Base-by-base conservation (phyloP, 2,797 vertebrate genomes). In the Hippopotamyrus pictus region DNA sequence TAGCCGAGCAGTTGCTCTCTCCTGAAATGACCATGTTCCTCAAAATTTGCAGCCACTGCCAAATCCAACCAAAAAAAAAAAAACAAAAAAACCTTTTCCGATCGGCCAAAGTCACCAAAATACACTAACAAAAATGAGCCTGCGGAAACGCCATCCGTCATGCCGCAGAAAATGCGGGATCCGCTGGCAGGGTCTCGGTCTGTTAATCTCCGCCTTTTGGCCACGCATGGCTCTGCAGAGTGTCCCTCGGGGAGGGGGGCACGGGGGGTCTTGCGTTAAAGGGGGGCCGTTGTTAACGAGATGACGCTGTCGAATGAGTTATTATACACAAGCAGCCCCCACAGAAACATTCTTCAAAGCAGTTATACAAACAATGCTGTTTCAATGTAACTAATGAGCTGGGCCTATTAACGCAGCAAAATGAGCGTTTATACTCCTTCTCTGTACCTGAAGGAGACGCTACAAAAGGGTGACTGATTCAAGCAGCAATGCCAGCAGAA, bases 121-220 rank as follows among this genome's bases (percentile, higher is more conserved):
- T 5, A 65, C 17, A 57, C 85, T 17, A 86, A 54, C 11, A 86
- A 87, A 87, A 22, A 59, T 3, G 7, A 37, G 22, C 9, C 1
- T 1, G 53, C 6, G 9, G 22, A 44, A 57, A 57, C 19, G 0
- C 2, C 54, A 9, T 22, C 86, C 57, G 9, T 87, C 86, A 46
- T 12, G 54, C 14, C 3, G 11, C 86, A 62, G 33, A 33, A 41
- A 9, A 44, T 5, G 1, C 57, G 5, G 84, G n/a, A 65, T 59
- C 25, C 11, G 4, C 41, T 51, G 33, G 53, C 50, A 44, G 57
- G 37, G 86, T 3, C n/a, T 17, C 51, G 1, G 86, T 62, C 62
- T 46, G 19, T 12, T 44, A 33, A 87, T 87, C 86, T 46, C 37
- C 44, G 53, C 29, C 85, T 86, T 86, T 86, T 86, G 85, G 85